Conservation (phyloP, 2,113 vertebrate genomes). For the Taxidea taxus region DNA sequence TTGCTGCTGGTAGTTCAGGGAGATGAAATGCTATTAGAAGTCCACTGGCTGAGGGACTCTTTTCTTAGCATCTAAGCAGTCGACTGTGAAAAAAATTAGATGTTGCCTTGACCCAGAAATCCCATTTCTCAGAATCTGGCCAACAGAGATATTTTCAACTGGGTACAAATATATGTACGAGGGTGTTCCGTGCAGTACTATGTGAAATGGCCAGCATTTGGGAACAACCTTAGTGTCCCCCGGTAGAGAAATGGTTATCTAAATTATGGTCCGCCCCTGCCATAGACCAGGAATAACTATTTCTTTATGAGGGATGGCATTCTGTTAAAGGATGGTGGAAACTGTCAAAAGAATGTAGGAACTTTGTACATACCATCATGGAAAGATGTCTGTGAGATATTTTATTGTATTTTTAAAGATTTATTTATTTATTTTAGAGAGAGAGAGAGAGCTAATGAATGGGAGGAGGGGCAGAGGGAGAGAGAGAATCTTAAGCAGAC, state of each 20-base stretch:
- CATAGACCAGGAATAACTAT: not conserved
- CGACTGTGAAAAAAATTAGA: constrained; percentile 3
- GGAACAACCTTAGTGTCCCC: not conserved
- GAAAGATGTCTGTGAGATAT: not conserved
- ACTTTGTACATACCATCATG: not conserved
- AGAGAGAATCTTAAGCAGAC: not conserved
- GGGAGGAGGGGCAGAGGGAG: not conserved
- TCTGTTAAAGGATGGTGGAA: not conserved
- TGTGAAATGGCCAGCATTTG: not conserved
- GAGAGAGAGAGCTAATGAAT: not conserved
- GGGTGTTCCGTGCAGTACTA: not conserved
- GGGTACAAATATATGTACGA: not conserved
- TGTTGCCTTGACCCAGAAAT: constrained; percentile 7
- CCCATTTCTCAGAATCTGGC: constrained; percentile 13
- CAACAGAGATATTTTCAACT: not conserved
- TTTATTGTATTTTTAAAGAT: not conserved
- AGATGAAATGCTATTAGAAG: not conserved
- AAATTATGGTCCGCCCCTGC: not conserved
- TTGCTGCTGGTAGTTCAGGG: not conserved
- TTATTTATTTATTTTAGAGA: not conserved
- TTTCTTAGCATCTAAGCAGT: not conserved
- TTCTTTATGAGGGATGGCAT: not conserved
- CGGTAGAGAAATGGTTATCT: not conserved
- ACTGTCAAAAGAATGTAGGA: not conserved
- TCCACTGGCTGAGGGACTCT: not conserved